A percentile compares a stretch with the other conserved stretches of the same genome.
Conservation (phyloP, 2,797 vertebrate genomes). For the Schizopygopsis pylzovi region DNA sequence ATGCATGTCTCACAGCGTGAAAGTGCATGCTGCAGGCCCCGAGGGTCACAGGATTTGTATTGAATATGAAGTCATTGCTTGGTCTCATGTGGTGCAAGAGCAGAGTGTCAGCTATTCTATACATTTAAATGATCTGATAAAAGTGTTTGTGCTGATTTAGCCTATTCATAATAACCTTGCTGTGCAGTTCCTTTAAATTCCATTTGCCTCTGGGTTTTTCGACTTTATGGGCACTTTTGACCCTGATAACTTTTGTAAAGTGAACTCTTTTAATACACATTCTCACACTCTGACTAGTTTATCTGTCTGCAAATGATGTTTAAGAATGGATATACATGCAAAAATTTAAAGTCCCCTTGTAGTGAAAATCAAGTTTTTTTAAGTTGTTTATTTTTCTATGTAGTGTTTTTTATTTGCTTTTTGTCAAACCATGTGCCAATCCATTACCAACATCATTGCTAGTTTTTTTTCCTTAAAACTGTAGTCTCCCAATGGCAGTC, state of each 20-base stretch:
- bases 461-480: too few species aligned
- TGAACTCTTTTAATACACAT: background rate
- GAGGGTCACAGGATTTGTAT: slow-evolving; percentile 70
- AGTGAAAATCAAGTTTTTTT: too few species aligned
- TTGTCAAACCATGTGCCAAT: too few species aligned
- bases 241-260: background rate
- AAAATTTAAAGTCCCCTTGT: background rate
- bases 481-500: too few species aligned
- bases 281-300: background rate
- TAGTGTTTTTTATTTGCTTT: too few species aligned
- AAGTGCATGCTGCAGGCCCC: slow-evolving; percentile 61
- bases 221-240: background rate
- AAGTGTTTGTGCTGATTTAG: slow-evolving; percentile 65
- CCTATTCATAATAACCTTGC: slow-evolving; percentile 28
- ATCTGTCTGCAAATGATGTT: background rate
- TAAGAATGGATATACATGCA: background rate
- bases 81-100: slow-evolving; percentile 68
- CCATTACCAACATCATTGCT: too few species aligned
- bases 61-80: slow-evolving; percentile 71
- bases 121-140: slow-evolving; percentile 82
- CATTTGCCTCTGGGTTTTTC: background rate
- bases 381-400: too few species aligned
- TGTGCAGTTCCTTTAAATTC: background rate
- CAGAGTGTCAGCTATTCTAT: slow-evolving; percentile 65
- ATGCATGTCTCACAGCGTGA: slow-evolving; percentile 69